Evolutionary conservation across 2,888 invertebrate species (phyloP).

Genomic region (Amblyteles armatorius): DNA sequence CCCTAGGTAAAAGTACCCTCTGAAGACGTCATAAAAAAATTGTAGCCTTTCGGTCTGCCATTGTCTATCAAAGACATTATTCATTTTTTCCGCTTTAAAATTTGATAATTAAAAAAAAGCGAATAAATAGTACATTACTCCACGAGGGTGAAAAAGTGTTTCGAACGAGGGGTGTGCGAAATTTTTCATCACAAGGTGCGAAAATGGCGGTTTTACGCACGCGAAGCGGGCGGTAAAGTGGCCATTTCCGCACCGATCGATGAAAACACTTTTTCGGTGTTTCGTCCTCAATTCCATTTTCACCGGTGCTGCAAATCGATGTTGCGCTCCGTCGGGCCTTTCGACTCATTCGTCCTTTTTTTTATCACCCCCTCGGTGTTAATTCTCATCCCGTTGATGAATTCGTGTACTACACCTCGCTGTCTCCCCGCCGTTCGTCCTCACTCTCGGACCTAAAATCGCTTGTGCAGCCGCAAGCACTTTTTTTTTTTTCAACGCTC

Average conservation of each 20-base stretch:
- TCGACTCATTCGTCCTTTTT: neutral
- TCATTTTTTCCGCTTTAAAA: neutral
- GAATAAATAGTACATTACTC: too few relatives aligned
- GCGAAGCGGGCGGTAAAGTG: too few relatives aligned
- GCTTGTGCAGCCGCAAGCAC: neutral
- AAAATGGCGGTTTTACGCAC: too few relatives aligned
- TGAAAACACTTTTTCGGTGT: neutral
- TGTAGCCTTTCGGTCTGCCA: neutral
- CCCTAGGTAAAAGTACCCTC: too few relatives aligned
- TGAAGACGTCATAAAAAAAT: neutral
- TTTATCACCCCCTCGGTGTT: neutral
- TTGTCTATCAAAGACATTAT: neutral
- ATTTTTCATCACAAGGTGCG: too few relatives aligned
- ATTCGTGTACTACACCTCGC: constrained; percentile 5
- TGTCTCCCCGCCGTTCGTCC: neutral
- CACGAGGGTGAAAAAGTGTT: too few relatives aligned
- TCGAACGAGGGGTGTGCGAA: too few relatives aligned
- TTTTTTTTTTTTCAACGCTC: neutral
- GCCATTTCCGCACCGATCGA: too few relatives aligned
- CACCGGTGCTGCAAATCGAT: neutral
- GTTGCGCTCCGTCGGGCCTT: neutral
- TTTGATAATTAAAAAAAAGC: neutral
- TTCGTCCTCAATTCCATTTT: neutral
- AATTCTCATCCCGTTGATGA: constrained; percentile 8
- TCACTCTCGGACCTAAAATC: neutral